Percentiles rank a stretch among this genome's conserved stretches.
phyloP scores from a whole-genome alignment of 2,113 vertebrate species.

The Ameiurus melas region DNA sequence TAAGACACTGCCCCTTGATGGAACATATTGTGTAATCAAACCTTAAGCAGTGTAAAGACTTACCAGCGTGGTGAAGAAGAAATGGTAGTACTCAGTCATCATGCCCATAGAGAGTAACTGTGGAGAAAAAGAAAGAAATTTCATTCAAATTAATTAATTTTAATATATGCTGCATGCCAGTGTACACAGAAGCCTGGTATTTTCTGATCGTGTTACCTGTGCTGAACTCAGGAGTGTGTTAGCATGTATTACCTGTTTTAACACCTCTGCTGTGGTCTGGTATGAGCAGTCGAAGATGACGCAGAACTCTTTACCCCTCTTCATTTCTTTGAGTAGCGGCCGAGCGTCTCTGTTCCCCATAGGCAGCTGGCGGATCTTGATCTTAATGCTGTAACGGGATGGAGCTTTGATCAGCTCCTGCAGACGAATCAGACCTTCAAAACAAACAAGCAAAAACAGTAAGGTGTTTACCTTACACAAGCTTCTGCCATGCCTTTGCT shows the following conservation, averaged over 20 bases:
- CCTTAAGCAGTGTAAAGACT: conserved; percentile 57
- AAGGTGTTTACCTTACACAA: not conserved
- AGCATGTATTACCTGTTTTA: conserved; percentile 84
- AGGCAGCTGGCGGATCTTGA: conserved; percentile 96
- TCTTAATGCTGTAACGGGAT: conserved; percentile 95
- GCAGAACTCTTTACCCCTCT: conserved; percentile 93
- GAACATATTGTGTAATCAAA: not conserved
- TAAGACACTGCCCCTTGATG: too few relatives aligned
- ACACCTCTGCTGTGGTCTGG: conserved; percentile 87
- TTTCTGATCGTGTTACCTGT: not conserved
- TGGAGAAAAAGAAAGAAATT: conserved; percentile 37
- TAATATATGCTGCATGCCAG: not conserved
- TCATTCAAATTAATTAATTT: not conserved
- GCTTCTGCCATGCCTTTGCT: not conserved
- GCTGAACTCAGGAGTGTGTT: not conserved
- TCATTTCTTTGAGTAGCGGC: conserved; percentile 97
- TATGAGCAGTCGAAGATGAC: conserved; percentile 97
- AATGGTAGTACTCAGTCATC: conserved; percentile 99
- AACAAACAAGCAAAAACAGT: conserved; percentile 50
- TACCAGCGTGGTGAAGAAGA: conserved; percentile 97
- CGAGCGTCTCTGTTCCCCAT: conserved; percentile 90
- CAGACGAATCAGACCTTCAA: conserved; percentile 90
- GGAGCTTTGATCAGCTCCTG: conserved; percentile 99
- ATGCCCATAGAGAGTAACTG: conserved; percentile 93
- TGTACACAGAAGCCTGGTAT: not conserved